Percentiles rank a stretch among this genome's conserved stretches.
Conservation (phyloP, 2,113 vertebrate species). For the Hydrolagus affinis region DNA sequence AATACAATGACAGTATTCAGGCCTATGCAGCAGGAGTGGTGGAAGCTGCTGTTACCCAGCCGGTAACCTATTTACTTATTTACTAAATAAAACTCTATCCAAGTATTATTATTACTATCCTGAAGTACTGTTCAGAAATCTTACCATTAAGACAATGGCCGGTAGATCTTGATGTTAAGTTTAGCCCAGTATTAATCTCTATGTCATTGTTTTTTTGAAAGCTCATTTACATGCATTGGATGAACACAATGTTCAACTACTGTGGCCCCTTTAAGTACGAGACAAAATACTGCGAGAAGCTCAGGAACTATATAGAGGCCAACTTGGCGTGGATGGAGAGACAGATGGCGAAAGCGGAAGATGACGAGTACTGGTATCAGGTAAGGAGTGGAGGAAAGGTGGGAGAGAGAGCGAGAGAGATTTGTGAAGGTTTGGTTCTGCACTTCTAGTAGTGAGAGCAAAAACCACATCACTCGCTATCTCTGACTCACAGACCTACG, state of each 20-base stretch:
- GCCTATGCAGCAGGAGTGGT: conserved; percentile 80
- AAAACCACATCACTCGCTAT: no score
- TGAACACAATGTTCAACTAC: conserved; percentile 84
- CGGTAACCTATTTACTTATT: conserved; percentile 50
- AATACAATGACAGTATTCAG: conserved; percentile 77
- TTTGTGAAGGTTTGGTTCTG: no score
- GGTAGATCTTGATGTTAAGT: neutral
- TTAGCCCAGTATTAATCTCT: neutral
- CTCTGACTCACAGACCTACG: no score
- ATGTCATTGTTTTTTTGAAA: conserved; percentile 40
- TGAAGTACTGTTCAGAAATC: no score
- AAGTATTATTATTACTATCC: no score
- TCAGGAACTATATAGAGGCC: conserved; percentile 67
- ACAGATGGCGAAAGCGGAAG: conserved; percentile 52
- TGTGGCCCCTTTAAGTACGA: conserved; percentile 71
- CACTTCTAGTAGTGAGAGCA: no score
- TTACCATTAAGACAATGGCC: no score
- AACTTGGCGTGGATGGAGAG: conserved; percentile 79
- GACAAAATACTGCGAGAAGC: conserved; percentile 67
- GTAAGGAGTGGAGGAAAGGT: conserved; percentile 45
- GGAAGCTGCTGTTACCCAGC: conserved; percentile 69
- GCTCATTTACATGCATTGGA: conserved; percentile 94
- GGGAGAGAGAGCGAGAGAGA: neutral
- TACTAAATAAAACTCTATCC: neutral
- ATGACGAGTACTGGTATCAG: conserved; percentile 80